Evolutionary conservation across 2,797 vertebrate species (phyloP).

Genomic region (Protonibea diacanthus): DNA sequence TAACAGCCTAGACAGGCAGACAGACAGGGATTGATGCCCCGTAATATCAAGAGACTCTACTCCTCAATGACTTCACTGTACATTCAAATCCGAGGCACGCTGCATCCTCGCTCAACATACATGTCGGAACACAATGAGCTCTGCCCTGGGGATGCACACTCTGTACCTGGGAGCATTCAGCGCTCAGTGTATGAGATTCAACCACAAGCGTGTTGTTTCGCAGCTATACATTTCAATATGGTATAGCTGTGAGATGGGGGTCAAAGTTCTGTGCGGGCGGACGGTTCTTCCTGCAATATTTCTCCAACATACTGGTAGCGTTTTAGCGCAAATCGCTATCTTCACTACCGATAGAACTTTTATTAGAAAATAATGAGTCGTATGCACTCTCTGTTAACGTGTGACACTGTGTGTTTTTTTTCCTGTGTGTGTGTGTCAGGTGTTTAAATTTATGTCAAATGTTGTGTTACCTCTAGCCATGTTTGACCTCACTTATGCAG

Average conservation of each 20-base stretch:
- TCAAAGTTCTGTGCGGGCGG: conserved; percentile 36
- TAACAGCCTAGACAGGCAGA: conserved; percentile 80
- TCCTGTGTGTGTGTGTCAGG: neutral
- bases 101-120: conserved; percentile 41
- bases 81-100: conserved; percentile 15
- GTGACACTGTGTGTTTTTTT: neutral
- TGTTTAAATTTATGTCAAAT: neutral
- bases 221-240: neutral
- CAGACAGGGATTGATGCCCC: conserved; percentile 78
- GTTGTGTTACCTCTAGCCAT: neutral
- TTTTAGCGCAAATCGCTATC: neutral
- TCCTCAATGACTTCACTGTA: conserved; percentile 54
- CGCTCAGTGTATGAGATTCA: conserved; percentile 10
- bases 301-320: conserved; percentile 3
- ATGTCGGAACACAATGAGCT: conserved; percentile 27
- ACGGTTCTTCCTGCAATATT: conserved; percentile 18
- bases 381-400: neutral
- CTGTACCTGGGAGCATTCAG: conserved; percentile 15
- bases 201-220: conserved; percentile 9
- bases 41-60: conserved; percentile 62
- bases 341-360: neutral
- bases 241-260: conserved; percentile 10
- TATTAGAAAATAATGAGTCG: neutral
- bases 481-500: neutral
- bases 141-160: conserved; percentile 22